phyloP scores from a whole-genome alignment of 2,797 vertebrate genomes.

The Heteromormyrus szaboi region DNA sequence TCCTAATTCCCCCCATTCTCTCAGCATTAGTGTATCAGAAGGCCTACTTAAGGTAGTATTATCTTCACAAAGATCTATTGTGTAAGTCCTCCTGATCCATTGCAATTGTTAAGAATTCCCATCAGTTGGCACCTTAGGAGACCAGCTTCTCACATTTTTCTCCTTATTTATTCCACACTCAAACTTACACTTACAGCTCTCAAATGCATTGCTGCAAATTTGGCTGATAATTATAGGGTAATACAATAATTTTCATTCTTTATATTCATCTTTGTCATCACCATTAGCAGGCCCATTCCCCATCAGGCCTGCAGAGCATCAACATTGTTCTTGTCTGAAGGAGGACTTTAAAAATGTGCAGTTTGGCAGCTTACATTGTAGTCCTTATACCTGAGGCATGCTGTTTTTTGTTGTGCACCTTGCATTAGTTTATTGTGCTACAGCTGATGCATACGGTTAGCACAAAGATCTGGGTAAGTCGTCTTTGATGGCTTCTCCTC shows the following conservation, averaged over 20 bases:
- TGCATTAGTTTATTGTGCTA: neutral
- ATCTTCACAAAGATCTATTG: conserved; percentile 4
- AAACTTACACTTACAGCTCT: neutral
- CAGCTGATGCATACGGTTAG: neutral
- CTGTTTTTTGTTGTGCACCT: neutral
- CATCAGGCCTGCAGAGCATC: neutral
- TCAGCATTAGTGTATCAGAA: neutral
- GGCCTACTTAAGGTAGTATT: neutral
- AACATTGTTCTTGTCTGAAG: neutral
- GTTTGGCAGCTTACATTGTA: neutral
- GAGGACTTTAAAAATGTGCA: neutral
- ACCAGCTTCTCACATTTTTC: neutral
- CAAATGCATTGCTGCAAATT: neutral
- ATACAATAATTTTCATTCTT: neutral
- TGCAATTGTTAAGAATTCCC: conserved; percentile 6
- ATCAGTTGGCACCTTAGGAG: neutral
- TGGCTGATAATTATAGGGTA: neutral
- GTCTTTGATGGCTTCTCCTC: neutral
- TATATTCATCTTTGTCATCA: neutral
- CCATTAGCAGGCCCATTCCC: neutral
- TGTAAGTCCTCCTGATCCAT: neutral
- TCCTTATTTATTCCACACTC: neutral
- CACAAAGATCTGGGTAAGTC: neutral
- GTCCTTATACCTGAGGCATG: neutral
- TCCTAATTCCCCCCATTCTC: conserved; percentile 7